Evolutionary conservation across 2,888 invertebrate species (phyloP), one percentile per base, ranked within the genome.

Genomic region (Ichneumoninae sp.): DNA sequence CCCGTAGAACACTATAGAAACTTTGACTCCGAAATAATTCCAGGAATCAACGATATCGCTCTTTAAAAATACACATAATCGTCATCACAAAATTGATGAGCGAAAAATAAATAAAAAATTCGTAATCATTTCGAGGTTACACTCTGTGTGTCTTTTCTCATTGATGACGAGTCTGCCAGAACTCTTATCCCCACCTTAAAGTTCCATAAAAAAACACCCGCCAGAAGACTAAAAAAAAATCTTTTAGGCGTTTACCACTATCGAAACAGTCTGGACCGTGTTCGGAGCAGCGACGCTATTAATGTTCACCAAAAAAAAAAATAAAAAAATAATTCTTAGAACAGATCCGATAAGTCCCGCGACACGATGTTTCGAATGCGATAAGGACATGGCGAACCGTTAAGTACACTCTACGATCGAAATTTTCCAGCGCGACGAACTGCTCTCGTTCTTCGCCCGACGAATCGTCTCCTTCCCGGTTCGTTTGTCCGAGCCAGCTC

Each of bases 381-480:
- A 47, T 47, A 47, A 16, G 44, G 44, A 16, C 44, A 16, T 16
- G 13, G 44, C 44, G 44, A 47, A 47, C 44, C 44, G 44, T 47
- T 47, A 47, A 47, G 44, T 47, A 47, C 44, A 71, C 54, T 19
- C 10, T 54, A 36, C 19, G 70, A 54, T 71, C 36, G 22, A 36
- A 54, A 30, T 40, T 70, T 70, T 50, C 36, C 19, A 36, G 19
- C 22, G 8, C 19, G 16, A 3, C 44, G 44, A 4, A 47, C 40
- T 30, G 30, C 57, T 57, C 57, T 6, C 54, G 22, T 57, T 40
- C 40, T 26, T 57, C 16, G 22, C 26, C 7, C 68, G 68, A 60
- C n/a, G 22, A 60, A 13, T 63, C 47, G 47, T 63, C 30, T 74
- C 47, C 47, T 50, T n/a, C 63, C 50, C 30, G 63, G n/a, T 47